A percentile compares a stretch with the other conserved stretches of the same genome.
Evolutionary conservation across 2,888 invertebrate genomes (phyloP).

Genomic region (Lathronympha strigana): DNA sequence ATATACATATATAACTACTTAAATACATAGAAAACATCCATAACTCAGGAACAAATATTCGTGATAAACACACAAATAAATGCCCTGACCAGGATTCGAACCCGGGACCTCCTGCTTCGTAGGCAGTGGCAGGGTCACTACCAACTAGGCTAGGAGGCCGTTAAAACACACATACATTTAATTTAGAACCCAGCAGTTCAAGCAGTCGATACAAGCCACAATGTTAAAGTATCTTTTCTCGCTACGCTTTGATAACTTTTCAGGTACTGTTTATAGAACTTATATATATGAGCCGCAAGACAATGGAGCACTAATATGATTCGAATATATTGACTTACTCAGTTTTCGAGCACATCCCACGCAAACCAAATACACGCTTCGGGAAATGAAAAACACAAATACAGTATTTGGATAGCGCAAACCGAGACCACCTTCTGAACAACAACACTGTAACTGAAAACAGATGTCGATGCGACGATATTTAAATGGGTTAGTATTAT

Average conservation of each 20-base stretch:
- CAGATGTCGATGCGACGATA: constrained; percentile 49
- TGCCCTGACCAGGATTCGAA: too few species aligned
- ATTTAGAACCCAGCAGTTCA: too few species aligned
- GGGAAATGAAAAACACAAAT: constrained; percentile 50
- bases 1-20: too few species aligned
- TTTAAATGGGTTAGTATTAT: constrained; percentile 43
- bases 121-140: too few species aligned
- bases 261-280: constrained; percentile 12
- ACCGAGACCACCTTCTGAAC: constrained; percentile 53
- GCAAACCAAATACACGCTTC: constrained; percentile 45
- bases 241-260: constrained; percentile 1
- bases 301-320: constrained; percentile 15
- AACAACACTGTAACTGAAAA: constrained; percentile 59
- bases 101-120: too few species aligned
- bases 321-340: constrained; percentile 53
- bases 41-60: too few species aligned
- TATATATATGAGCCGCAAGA: neutral
- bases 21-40: too few species aligned
- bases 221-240: neutral
- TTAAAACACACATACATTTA: too few species aligned
- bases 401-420: constrained; percentile 47
- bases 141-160: too few species aligned
- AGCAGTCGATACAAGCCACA: neutral
- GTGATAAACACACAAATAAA: too few species aligned
- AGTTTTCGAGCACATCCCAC: constrained; percentile 60